Evolutionary conservation across 1,140 invertebrate genomes (phyloP).

Genomic region (Tetramorium simillimum): DNA sequence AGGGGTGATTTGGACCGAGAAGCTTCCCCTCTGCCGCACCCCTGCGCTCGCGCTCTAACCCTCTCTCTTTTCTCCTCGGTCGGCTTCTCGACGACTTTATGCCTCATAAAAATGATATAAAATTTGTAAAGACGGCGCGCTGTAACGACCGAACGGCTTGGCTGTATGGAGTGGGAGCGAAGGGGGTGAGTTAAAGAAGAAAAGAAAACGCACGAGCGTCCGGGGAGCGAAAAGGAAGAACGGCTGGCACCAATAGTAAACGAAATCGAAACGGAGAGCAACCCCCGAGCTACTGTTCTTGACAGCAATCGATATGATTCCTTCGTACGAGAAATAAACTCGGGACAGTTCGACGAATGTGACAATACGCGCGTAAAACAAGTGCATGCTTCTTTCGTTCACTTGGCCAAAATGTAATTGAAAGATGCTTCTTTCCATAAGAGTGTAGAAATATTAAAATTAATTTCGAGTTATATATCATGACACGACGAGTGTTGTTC

Average conservation of each 20-base stretch:
- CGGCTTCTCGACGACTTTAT: constrained; percentile 84
- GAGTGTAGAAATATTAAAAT: background rate
- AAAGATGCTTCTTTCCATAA: background rate
- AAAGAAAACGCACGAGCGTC: constrained; percentile 61
- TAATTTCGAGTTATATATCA: background rate
- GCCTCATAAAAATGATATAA: constrained; percentile 85
- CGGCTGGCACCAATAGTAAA: constrained; percentile 47
- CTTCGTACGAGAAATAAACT: constrained; percentile 74
- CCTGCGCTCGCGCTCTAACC: constrained; percentile 44
- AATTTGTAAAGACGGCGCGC: constrained; percentile 85
- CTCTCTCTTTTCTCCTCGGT: constrained; percentile 65
- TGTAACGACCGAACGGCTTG: constrained; percentile 82
- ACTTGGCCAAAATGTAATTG: background rate
- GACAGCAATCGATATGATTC: constrained; percentile 72
- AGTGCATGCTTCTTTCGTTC: constrained; percentile 50
- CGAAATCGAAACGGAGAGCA: constrained; percentile 68
- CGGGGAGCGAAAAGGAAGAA: background rate
- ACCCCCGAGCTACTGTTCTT: constrained; percentile 45
- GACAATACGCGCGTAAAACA: constrained; percentile 74
- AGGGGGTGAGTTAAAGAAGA: constrained; percentile 67
- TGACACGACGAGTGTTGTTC: background rate
- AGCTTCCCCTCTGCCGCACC: constrained; percentile 26
- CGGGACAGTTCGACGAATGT: constrained; percentile 64
- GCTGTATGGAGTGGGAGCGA: constrained; percentile 77
- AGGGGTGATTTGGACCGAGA: constrained; percentile 48